A percentile compares a stretch with the other conserved stretches of the same genome.
phyloP scores from a whole-genome alignment of 2,888 invertebrate species.

The Eueremaeus valkanovi region DNA sequence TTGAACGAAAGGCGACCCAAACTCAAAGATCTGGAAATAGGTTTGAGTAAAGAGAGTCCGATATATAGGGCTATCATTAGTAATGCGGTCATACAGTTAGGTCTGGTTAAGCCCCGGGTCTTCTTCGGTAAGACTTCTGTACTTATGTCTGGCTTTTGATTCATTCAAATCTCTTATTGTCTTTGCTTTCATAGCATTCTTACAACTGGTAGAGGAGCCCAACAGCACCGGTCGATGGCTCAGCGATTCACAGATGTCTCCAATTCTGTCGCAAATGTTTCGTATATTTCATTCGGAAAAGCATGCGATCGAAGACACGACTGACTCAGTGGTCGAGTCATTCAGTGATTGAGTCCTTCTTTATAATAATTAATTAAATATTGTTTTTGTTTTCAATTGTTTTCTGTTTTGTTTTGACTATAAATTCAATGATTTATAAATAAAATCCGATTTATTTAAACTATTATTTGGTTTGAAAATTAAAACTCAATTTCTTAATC shows the following conservation, averaged over 20 bases:
- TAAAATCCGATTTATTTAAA: too few species aligned
- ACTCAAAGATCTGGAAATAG: conserved; percentile 58
- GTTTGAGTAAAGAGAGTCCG: conserved; percentile 61
- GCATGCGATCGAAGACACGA: conserved; percentile 50
- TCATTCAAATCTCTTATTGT: background rate
- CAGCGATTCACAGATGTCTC: conserved; percentile 65
- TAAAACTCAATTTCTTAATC: too few species aligned
- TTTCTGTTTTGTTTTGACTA: background rate
- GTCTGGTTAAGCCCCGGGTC: conserved; percentile 63
- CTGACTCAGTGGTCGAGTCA: too few species aligned
- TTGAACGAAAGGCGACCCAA: conserved; percentile 59
- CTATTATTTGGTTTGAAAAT: too few species aligned
- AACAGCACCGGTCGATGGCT: conserved; percentile 62
- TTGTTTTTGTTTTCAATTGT: background rate
- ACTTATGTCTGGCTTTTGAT: background rate
- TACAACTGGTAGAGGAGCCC: conserved; percentile 65
- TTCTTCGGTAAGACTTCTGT: conserved; percentile 57
- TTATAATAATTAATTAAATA: too few species aligned
- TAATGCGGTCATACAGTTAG: conserved; percentile 63
- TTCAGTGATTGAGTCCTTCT: too few species aligned
- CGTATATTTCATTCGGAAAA: conserved; percentile 64
- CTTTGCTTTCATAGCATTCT: conserved; percentile 57
- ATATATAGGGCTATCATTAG: conserved; percentile 63
- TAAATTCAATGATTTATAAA: too few species aligned
- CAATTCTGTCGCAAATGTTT: conserved; percentile 64